A percentile compares a stretch with the other conserved stretches of the same genome.
phyloP scores from a whole-genome alignment of 2,888 invertebrate species.

The Synergus japonicus region DNA sequence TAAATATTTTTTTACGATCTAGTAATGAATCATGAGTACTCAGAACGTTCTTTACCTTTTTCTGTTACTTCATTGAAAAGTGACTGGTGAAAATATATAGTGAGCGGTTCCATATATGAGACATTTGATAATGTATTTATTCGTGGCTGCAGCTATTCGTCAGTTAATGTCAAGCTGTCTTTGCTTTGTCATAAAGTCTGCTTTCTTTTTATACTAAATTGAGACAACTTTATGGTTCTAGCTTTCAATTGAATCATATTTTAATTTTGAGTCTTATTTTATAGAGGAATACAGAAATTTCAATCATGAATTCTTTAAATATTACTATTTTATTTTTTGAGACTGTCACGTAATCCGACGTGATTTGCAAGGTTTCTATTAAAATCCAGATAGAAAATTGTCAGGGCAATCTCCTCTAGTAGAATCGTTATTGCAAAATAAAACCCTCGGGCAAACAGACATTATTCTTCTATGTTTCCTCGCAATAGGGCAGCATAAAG shows the following conservation, averaged over 20 bases:
- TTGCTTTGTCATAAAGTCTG: constrained; percentile 22
- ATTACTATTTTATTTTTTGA: too few species aligned
- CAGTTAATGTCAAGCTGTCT: constrained; percentile 30
- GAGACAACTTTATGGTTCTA: neutral
- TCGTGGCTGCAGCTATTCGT: constrained; percentile 1
- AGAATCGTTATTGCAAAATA: neutral
- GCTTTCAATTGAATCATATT: too few species aligned
- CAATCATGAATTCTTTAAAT: too few species aligned
- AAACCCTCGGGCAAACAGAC: neutral
- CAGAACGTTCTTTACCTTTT: constrained; percentile 3
- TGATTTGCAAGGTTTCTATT: neutral
- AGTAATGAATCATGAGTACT: constrained; percentile 21
- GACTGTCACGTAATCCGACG: neutral
- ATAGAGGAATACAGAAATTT: too few species aligned
- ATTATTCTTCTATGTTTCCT: constrained; percentile 29
- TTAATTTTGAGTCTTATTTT: too few species aligned
- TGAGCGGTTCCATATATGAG: neutral
- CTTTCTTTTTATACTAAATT: constrained; percentile 2
- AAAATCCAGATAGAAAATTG: neutral
- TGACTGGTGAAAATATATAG: constrained; percentile 3
- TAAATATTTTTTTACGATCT: constrained; percentile 13
- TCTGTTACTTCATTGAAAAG: constrained; percentile 10
- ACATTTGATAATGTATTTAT: neutral
- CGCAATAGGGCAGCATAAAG: constrained; percentile 22
- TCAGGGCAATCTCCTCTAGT: neutral